phyloP scores from a whole-genome alignment of 2,113 vertebrate species.

The Alligator sinensis region DNA sequence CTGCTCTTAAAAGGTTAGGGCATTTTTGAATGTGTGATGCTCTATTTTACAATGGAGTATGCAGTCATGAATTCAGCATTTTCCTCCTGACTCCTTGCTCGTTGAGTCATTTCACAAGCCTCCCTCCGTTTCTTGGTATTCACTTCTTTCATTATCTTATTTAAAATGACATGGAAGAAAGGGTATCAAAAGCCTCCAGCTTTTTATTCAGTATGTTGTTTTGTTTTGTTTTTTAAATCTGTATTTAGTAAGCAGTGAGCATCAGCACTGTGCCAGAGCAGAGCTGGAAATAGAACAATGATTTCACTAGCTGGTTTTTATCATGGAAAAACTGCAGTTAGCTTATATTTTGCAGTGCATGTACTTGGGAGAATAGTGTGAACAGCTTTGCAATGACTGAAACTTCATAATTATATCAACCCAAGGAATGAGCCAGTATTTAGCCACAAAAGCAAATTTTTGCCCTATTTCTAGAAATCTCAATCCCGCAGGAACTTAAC shows the following conservation, averaged over 20 bases:
- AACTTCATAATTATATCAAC: conserved; percentile 67
- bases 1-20: neutral
- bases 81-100: conserved; percentile 38
- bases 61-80: conserved; percentile 8
- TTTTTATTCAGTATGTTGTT: conserved; percentile 47
- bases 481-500: conserved; percentile 52
- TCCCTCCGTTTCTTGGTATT: conserved; percentile 41
- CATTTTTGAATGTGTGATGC: neutral
- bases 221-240: neutral
- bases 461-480: conserved; percentile 48
- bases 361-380: conserved; percentile 45
- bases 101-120: conserved; percentile 42
- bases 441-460: conserved; percentile 40
- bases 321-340: conserved; percentile 71
- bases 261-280: conserved; percentile 39
- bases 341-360: conserved; percentile 60
- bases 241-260: conserved; percentile 64
- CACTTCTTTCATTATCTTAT: conserved; percentile 53
- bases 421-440: conserved; percentile 48
- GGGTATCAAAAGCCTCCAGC: conserved; percentile 6
- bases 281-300: conserved; percentile 72
- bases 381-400: conserved; percentile 66
- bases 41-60: neutral
- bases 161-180: conserved; percentile 63
- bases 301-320: conserved; percentile 67